Base-by-base conservation (phyloP, 2,888 invertebrate genomes). In the Philereme transversata region DNA sequence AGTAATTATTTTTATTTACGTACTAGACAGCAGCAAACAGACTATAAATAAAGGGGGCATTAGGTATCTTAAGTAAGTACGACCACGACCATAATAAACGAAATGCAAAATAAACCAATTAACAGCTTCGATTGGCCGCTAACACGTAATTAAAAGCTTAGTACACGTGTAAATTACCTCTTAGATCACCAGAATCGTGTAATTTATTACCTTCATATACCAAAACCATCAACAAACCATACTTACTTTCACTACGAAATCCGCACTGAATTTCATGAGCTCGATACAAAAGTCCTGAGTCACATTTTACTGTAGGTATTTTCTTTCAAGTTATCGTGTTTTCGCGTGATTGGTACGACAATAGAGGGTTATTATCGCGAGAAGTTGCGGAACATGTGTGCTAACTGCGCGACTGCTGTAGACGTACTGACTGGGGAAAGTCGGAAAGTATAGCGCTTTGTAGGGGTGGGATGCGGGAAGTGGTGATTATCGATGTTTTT, bases 381-480 rank as follows among this genome's bases (percentile, higher is more conserved):
- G 4, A 5, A 11, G 34, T 2, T 5, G 45, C 9, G 10, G 33
- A 55, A 44, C 40, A 62, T 58, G 72, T 82, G 68, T 68, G 71
- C 75, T 60, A 47, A 36, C 70, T 52, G 58, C 58, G 60, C 72
- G 65, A 72, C 69, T 69, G 80, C 69, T 75, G 76, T 69, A 82
- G 78, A 78, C 80, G 69, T 70, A 88, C 88, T 89, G 81, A 88
- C 87, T 88, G 81, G 73, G 80, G 71, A 80, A 82, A 81, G 74
- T 81, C 78, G 77, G 81, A 85, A 87, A 85, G 82, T 83, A 74
- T 80, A 83, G 80, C 79, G 68, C 73, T 78, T 68, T 68, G 57
- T 80, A 87, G 84, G 73, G 86, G 50, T 73, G 83, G 50, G 71
- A 49, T 54, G 59, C 54, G 43, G 58, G 5, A 58, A 73, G 4